Evolutionary conservation across 2,113 vertebrate species (phyloP), one percentile per base, ranked within the genome.

Genomic region (Zingel zingel): DNA sequence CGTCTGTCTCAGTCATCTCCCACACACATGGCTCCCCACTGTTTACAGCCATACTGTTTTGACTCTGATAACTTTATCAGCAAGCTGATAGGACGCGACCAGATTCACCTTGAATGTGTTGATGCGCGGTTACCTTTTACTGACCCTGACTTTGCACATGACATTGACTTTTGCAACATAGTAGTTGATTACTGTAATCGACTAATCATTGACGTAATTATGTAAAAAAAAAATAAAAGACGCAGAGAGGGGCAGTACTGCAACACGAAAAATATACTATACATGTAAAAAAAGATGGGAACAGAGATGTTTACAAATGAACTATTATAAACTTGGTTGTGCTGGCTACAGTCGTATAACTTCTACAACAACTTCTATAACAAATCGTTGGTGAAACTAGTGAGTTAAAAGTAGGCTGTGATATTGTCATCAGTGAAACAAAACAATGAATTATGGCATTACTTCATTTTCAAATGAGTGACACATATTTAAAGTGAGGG

Each of bases 41-140:
- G 58, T 91, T 90, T 89, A 91, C 75, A 30, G 63, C 70, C 71
- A 16, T 50, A 65, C 67, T 86, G 76, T 90, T 92, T 89, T 84
- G 57, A 87, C 71, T 88, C 70, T 18, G 91, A 92, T 87, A 92
- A 81, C 81, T 85, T 91, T 89, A 91, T 93, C 90, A 59, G 71
- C 54, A 36, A 23, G 59, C 64, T 74, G 88, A 93, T 88, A 90
- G 77, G 63, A 77, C 11, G 15, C 23, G 54, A 77, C 77, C 71
- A 67, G 56, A 50, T 76, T 74, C 33, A 21, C 53, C 76, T 77
- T 70, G 70, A 87, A 53, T 75, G 77, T 82, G 84, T 57, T 73
- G 74, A 84, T 82, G 68, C 51, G 1, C 15, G 36, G 75, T 83
- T 77, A 87, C 72, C 77, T 74, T 81, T 62, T 39, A 74, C 54